Evolutionary conservation across 2,888 invertebrate genomes (phyloP), one percentile per base, ranked within the genome.

Genomic region (Petrolisthes cinctipes): DNA sequence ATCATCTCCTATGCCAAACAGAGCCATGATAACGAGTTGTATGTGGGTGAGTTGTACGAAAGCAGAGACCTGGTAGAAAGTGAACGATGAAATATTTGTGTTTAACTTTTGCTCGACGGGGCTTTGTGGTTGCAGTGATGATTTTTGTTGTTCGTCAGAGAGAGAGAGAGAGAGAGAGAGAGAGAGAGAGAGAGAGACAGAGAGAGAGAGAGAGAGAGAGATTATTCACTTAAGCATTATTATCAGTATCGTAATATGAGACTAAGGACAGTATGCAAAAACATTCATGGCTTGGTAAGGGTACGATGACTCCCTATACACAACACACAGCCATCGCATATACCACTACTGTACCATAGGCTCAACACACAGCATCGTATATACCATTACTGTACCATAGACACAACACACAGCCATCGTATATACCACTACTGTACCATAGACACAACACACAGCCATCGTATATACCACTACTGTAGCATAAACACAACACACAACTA

Each of bases 1-100:
- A 53, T 87, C 17, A 5, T 87, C 3, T 87, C 87, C 37, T 87
- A 87, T 75, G 79, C 87, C n/a, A 54, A 61, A n/a, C 54, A 73
- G 23, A 66, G 83, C 51, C 51, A 81, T 37, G 87, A 87, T 53
- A 87, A 87, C 17, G 87, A 87, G 66, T 37, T 66, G 66, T 17
- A 17, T 66, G 66, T 66, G 37, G 37, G 37, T 37, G 37, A 37
- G 37, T 37, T 37, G 37, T 37, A 37, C 37, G 37, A 37, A 0
- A 37, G 0, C 37, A 37, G 37, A 37, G 37, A 2, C 37, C 37
- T 37, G 1, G 2, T 37, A 37, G 37, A 37, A 37, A 37, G 1
- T 37, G 37, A 37, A 37, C 2, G 37, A 37, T 37, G 37, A 37
- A 37, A 37, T 37, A 37, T 37, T 37, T 37, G 37, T 37, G 37